Evolutionary conservation across 2,797 vertebrate genomes (phyloP).

Genomic region (Psittacula echo): DNA sequence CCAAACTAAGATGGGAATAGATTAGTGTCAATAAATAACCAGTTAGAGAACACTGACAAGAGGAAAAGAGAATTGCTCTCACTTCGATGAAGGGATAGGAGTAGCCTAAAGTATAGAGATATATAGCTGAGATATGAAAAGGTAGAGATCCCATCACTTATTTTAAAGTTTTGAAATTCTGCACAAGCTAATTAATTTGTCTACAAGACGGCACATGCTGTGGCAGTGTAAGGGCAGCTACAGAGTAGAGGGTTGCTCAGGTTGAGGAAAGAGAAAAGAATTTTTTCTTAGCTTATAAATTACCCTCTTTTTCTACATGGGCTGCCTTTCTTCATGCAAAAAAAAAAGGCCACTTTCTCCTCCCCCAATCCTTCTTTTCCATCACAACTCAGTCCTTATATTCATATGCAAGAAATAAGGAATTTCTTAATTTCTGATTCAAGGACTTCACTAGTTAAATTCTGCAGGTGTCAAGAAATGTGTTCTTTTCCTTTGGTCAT

Average conservation of each 20-base stretch:
- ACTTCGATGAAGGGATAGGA: neutral
- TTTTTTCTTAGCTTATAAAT: neutral
- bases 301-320: neutral
- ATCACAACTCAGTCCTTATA: neutral
- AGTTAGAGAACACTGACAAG: neutral
- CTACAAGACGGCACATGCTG: neutral
- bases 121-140: neutral
- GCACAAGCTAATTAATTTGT: neutral
- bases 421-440: neutral
- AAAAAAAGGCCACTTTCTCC: fast-evolving
- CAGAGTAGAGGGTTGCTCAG: neutral
- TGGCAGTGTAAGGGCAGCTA: neutral
- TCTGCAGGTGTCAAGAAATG: neutral
- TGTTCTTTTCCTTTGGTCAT: neutral
- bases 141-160: neutral
- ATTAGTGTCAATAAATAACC: neutral
- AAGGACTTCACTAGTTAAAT: neutral
- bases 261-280: neutral
- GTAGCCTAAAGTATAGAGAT: neutral
- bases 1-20: neutral
- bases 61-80: neutral
- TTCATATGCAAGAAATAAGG: neutral
- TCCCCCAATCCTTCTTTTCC: neutral
- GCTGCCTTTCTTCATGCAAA: neutral
- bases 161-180: neutral